Conservation (phyloP, 2,797 vertebrate species). For the Eospalax fontanierii region DNA sequence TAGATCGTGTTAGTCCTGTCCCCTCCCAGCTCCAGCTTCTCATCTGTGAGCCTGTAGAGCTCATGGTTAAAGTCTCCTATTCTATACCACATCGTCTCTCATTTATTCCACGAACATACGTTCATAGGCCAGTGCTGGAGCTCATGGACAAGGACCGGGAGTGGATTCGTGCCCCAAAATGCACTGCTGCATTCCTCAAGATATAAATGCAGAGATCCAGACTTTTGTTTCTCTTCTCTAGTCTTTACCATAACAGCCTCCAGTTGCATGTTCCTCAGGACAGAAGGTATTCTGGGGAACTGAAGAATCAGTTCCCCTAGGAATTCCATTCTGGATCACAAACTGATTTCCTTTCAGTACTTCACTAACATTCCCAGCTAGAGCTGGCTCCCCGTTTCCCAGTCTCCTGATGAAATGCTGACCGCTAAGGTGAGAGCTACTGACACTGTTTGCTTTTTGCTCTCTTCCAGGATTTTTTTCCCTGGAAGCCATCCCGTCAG, state of each 20-base stretch:
- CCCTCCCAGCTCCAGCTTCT: background rate
- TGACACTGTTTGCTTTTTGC: constrained; percentile 68
- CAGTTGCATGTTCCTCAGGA: constrained; percentile 66
- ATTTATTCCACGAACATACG: background rate
- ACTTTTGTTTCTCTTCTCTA: constrained; percentile 68
- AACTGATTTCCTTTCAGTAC: constrained; percentile 82
- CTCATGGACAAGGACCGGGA: background rate
- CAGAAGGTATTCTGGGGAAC: constrained; percentile 81
- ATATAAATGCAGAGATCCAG: background rate
- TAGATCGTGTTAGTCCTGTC: fast-evolving
- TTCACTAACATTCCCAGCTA: constrained; percentile 84
- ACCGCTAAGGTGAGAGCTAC: constrained; percentile 80
- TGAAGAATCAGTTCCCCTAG: constrained; percentile 75
- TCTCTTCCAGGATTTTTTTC: constrained; percentile 92
- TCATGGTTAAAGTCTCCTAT: background rate
- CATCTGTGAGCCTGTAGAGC: fast-evolving
- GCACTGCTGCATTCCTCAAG: background rate
- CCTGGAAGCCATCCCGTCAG: constrained; percentile 94
- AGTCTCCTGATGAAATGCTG: constrained; percentile 74
- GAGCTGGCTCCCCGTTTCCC: constrained; percentile 72
- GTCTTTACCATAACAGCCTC: constrained; percentile 65
- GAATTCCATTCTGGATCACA: constrained; percentile 69
- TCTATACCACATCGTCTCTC: background rate
- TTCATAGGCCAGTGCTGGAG: background rate
- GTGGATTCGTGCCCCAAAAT: background rate